These are phyloP conservation scores for Galbula dea DNA, from an alignment of 2,113 vertebrate species.

Conservation along the genomic window DNA sequence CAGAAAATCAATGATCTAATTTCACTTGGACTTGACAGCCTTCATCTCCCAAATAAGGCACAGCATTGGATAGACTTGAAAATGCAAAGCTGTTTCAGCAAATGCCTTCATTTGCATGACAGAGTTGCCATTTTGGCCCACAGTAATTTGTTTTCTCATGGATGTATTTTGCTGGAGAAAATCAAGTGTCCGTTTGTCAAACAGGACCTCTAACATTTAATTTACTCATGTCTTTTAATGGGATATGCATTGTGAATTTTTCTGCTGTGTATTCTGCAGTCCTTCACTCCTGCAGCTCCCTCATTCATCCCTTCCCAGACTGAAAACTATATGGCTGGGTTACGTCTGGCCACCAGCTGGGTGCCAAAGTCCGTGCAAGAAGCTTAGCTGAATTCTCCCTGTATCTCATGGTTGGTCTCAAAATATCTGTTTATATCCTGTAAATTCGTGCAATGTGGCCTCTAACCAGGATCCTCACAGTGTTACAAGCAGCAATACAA, in stretches of 20 bases:
- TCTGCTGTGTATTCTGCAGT: background rate
- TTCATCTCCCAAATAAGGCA: constrained; percentile 5
- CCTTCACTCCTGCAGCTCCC: background rate
- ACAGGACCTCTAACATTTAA: background rate
- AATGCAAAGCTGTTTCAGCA: background rate
- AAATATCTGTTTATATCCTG: constrained; percentile 36
- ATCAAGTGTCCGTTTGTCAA: constrained; percentile 6
- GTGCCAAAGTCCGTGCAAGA: background rate
- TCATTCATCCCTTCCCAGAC: background rate
- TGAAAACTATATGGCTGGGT: background rate
- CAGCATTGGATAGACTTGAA: background rate
- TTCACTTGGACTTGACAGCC: constrained; percentile 22
- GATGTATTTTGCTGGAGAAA: background rate
- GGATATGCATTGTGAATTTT: background rate
- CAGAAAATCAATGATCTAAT: constrained; percentile 36
- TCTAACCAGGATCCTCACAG: constrained; percentile 17
- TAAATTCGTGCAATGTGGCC: constrained; percentile 29
- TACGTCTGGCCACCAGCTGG: constrained; percentile 55
- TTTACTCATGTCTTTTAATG: background rate
- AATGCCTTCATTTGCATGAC: background rate
- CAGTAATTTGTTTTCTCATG: constrained; percentile 2
- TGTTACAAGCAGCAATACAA: constrained; percentile 36
- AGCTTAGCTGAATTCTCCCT: constrained; percentile 29
- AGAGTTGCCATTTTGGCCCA: background rate
- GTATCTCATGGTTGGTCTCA: constrained; percentile 26